Conservation (phyloP, 2,888 invertebrate species). For the Temnothorax rugatulus region DNA sequence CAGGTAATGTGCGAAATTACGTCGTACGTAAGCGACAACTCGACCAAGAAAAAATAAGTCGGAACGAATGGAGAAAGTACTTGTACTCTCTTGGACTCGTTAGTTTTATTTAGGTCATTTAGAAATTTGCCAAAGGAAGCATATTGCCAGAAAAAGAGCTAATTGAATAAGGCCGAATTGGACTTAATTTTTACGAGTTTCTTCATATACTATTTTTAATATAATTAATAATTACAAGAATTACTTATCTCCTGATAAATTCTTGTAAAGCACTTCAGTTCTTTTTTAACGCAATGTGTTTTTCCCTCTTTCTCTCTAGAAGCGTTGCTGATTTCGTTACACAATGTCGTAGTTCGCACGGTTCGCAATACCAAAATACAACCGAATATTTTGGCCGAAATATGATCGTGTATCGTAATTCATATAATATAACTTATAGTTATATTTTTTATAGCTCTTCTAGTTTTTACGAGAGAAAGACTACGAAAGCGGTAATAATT, state of each 20-base stretch:
- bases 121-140: neutral
- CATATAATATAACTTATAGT: neutral
- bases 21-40: slow-evolving; percentile 53
- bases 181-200: neutral
- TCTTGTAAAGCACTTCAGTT: neutral
- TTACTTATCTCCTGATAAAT: neutral
- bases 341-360: neutral
- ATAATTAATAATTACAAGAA: neutral
- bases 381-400: neutral
- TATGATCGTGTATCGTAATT: neutral
- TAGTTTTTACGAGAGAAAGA: neutral
- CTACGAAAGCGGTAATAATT: neutral
- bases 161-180: neutral
- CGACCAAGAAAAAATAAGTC: slow-evolving; percentile 60
- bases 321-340: neutral
- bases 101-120: neutral
- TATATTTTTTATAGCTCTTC: neutral
- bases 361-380: neutral
- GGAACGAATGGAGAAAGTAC: slow-evolving; percentile 16
- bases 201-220: neutral
- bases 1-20: slow-evolving; percentile 88
- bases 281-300: neutral
- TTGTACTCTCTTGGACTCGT: slow-evolving; percentile 18
- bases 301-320: neutral
- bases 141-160: neutral